Percentiles rank a stretch among this genome's conserved stretches.
phyloP scores from a whole-genome alignment of 2,888 invertebrate species.

The Acanthosepion pharaonis region DNA sequence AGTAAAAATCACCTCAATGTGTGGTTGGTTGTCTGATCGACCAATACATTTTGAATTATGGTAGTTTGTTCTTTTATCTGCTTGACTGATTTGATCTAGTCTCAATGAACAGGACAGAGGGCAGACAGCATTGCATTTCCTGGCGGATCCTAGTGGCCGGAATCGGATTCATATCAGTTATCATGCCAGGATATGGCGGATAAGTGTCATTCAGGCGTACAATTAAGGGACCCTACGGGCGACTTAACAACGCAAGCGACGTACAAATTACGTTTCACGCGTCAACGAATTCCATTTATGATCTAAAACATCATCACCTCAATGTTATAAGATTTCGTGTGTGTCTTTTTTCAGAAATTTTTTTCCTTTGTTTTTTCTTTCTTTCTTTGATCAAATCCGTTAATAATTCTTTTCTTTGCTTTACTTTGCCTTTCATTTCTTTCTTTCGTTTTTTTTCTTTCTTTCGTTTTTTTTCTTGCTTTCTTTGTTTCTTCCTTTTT shows the following conservation, averaged over 20 bases:
- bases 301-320: not conserved
- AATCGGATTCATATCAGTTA: not conserved
- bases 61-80: not conserved
- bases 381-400: not conserved
- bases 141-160: not conserved
- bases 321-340: not conserved
- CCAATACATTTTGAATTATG: not conserved
- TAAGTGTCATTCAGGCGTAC: not conserved
- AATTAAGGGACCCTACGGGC: not conserved
- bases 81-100: not conserved
- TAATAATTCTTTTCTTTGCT: not conserved
- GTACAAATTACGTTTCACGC: not conserved
- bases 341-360: not conserved
- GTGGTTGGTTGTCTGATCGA: not conserved
- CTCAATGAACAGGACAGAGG: not conserved
- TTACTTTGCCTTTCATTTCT: not conserved
- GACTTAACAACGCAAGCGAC: not conserved
- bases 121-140: not conserved
- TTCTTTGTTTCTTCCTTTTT: not conserved
- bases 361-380: not conserved
- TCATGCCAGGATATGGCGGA: not conserved
- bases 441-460: not conserved
- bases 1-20: no score
- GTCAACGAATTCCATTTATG: not conserved
- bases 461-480: not conserved